These are phyloP conservation scores for Aromia moschata DNA, from an alignment of 2,888 invertebrate species.

Conservation along the genomic window DNA sequence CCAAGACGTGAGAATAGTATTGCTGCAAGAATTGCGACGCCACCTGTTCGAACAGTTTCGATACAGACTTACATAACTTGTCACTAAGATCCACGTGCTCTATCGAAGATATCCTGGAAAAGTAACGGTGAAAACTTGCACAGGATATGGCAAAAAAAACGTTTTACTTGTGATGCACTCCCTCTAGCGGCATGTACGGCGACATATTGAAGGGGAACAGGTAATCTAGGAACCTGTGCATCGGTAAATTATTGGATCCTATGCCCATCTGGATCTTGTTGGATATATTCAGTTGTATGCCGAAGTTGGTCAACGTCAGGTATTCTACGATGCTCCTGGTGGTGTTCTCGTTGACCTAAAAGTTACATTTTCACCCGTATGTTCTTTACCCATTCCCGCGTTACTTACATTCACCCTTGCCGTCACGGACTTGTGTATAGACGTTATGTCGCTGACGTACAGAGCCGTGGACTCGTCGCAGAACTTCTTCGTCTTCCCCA, in stretches of 20 bases:
- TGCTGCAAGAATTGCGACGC: slow-evolving; percentile 80
- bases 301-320: slow-evolving; percentile 52
- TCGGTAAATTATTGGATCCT: slow-evolving; percentile 58
- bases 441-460: slow-evolving; percentile 61
- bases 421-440: slow-evolving; percentile 69
- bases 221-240: slow-evolving; percentile 55
- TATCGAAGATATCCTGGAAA: slow-evolving; percentile 72
- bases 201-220: slow-evolving; percentile 60
- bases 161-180: slow-evolving; percentile 58
- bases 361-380: background rate
- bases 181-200: slow-evolving; percentile 62
- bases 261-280: slow-evolving; percentile 60
- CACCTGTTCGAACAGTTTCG: slow-evolving; percentile 71
- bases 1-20: slow-evolving; percentile 81
- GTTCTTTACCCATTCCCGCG: background rate
- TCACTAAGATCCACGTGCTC: slow-evolving; percentile 70
- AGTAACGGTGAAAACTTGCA: background rate
- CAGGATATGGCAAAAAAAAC: background rate
- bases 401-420: slow-evolving; percentile 58
- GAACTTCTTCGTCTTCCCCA: slow-evolving; percentile 67
- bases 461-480: slow-evolving; percentile 67
- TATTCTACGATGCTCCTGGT: slow-evolving; percentile 33
- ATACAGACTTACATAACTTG: slow-evolving; percentile 54
- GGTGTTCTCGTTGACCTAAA: slow-evolving; percentile 21
- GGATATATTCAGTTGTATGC: slow-evolving; percentile 56